Evolutionary conservation across 1,140 invertebrate genomes (phyloP).

Genomic region (Orchesella cincta): DNA sequence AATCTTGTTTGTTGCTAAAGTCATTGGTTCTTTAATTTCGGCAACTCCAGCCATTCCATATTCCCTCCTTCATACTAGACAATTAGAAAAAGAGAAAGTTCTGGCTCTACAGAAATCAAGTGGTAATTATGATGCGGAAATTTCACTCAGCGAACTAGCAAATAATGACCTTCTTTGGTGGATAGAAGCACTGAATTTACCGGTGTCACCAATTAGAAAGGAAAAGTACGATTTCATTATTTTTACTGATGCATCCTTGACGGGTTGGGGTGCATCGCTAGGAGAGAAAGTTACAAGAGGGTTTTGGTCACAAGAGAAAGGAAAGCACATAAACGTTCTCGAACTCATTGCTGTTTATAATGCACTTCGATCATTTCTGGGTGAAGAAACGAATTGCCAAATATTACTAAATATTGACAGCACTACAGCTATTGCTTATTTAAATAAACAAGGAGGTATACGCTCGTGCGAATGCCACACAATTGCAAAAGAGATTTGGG

Average conservation of each 20-base stretch:
- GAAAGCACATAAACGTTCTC: neutral
- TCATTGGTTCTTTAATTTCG: constrained; percentile 29
- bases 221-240: neutral
- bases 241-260: constrained; percentile 15
- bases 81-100: neutral
- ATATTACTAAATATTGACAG: neutral
- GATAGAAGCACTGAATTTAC: too few species aligned
- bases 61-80: constrained; percentile 19
- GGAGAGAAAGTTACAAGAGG: neutral
- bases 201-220: neutral
- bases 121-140: neutral
- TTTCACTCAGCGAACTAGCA: neutral
- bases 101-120: neutral
- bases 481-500: neutral
- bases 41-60: constrained; percentile 29
- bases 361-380: neutral
- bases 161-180: too few species aligned
- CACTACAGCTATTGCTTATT: neutral
- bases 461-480: neutral
- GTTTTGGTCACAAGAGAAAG: neutral
- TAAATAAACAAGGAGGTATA: neutral
- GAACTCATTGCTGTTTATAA: neutral
- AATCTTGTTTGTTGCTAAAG: constrained; percentile 17
- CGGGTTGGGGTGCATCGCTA: constrained; percentile 22
- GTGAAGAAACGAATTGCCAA: neutral